Conservation (phyloP, 2,888 invertebrate genomes). For the Esperia sulphurella region DNA sequence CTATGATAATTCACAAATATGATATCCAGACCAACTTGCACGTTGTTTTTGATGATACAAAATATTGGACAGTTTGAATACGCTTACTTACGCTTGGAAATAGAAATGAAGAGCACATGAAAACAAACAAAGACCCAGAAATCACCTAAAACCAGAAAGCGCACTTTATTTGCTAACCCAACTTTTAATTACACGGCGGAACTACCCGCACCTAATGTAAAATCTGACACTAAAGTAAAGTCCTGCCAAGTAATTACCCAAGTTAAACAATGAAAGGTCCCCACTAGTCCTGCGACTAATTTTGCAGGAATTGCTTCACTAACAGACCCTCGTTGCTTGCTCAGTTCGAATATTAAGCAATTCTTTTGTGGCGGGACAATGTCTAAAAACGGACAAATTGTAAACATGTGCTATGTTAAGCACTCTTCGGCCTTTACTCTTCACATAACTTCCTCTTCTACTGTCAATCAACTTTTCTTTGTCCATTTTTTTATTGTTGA, state of each 20-base stretch:
- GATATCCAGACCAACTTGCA: too few relatives aligned
- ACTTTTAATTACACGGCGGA: conserved; percentile 8
- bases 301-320: neutral
- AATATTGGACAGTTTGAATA: too few relatives aligned
- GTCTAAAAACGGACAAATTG: too few relatives aligned
- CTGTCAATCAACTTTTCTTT: too few relatives aligned
- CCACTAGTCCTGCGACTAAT: conserved; percentile 14
- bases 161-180: conserved; percentile 4
- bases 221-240: conserved; percentile 22
- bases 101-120: neutral
- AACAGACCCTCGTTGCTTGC: neutral
- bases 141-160: neutral
- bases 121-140: neutral
- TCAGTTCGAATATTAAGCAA: neutral
- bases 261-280: conserved; percentile 31
- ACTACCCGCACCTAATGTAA: conserved; percentile 12
- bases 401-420: too few relatives aligned
- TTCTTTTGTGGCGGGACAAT: neutral
- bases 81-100: neutral
- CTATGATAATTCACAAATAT: too few relatives aligned
- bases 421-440: too few relatives aligned
- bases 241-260: conserved; percentile 30
- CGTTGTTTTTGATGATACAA: too few relatives aligned
- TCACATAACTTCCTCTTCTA: too few relatives aligned
- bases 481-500: too few relatives aligned